These are phyloP conservation scores for Planococcus citri DNA, from an alignment of 1,140 invertebrate species.

Conservation along the genomic window DNA sequence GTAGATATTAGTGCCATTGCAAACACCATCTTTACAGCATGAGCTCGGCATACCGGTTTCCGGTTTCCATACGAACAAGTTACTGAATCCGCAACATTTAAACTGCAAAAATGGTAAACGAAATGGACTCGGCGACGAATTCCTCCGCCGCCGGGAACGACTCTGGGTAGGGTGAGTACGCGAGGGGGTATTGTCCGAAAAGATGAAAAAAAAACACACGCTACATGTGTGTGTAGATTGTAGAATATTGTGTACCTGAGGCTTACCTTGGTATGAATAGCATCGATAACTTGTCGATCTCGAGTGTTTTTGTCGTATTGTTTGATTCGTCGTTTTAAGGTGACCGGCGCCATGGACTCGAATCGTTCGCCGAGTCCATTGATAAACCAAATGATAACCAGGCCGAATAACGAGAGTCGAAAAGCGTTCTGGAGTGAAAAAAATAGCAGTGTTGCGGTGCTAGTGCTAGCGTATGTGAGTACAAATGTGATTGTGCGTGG, in stretches of 20 bases:
- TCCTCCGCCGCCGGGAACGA: background rate
- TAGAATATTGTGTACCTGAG: too few relatives aligned
- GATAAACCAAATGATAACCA: slow-evolving; percentile 15
- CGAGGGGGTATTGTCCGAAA: background rate
- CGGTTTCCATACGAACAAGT: slow-evolving; percentile 8
- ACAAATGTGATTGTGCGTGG: too few relatives aligned
- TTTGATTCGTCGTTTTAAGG: background rate
- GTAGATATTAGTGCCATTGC: background rate
- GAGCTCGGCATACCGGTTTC: background rate
- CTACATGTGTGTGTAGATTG: background rate
- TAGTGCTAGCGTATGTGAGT: too few relatives aligned
- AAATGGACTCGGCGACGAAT: background rate
- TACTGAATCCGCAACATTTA: slow-evolving; percentile 10
- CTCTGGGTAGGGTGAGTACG: background rate
- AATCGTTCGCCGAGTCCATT: background rate
- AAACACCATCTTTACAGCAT: background rate
- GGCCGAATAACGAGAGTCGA: background rate
- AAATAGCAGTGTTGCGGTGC: too few relatives aligned
- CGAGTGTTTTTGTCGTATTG: background rate
- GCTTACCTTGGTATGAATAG: background rate
- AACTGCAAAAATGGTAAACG: background rate
- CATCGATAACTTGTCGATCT: background rate
- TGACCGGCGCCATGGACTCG: background rate
- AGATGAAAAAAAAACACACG: background rate
- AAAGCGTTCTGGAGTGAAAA: background rate